phyloP scores from a whole-genome alignment of 2,888 invertebrate species.

The Chorisops tibialis region DNA sequence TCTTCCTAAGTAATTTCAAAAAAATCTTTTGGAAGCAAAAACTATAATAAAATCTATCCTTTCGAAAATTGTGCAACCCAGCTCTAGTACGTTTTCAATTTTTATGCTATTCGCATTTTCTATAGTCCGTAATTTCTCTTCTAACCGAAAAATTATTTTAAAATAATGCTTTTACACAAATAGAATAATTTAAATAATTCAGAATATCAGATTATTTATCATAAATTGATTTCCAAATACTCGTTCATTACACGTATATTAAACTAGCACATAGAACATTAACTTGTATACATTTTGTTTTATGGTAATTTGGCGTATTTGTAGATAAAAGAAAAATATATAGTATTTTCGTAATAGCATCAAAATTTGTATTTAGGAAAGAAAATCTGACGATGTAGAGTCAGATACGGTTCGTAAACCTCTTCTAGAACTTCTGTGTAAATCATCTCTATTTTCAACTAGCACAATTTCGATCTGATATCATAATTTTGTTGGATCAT shows the following conservation, averaged over 20 bases:
- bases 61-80: slow-evolving; percentile 18
- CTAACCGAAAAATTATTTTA: too few relatives aligned
- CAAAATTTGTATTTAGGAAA: background rate
- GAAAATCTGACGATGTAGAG: background rate
- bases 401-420: too few relatives aligned
- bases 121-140: too few relatives aligned
- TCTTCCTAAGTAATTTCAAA: background rate
- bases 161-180: too few relatives aligned
- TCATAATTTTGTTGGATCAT: too few relatives aligned
- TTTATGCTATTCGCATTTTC: too few relatives aligned
- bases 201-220: too few relatives aligned
- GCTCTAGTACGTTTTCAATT: slow-evolving; percentile 1
- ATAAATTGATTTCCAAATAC: too few relatives aligned
- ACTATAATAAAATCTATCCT: background rate
- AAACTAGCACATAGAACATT: background rate
- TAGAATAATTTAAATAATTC: too few relatives aligned
- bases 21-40: background rate
- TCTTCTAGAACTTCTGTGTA: too few relatives aligned
- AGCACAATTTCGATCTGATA: slow-evolving; percentile 22
- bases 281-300: background rate
- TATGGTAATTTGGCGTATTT: slow-evolving; percentile 29
- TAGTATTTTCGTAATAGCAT: background rate
- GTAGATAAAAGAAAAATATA: slow-evolving; percentile 18
- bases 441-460: too few relatives aligned
- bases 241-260: too few relatives aligned